These are phyloP conservation scores for Lytechinus pictus DNA, from an alignment of 35 echinoderm and acorn worm species.

Conservation along the genomic window DNA sequence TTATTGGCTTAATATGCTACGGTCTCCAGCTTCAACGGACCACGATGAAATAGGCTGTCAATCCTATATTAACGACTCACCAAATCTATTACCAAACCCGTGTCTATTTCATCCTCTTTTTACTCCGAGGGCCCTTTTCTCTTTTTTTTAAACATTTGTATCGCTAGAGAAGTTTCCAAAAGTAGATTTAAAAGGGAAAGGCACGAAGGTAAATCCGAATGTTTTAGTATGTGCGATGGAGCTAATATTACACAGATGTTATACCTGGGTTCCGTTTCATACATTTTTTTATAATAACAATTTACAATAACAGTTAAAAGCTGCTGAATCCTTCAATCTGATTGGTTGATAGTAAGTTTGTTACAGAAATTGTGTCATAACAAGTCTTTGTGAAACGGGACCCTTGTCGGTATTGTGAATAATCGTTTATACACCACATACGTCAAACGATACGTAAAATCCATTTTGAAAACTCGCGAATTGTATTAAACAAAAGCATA, in stretches of 20 bases:
- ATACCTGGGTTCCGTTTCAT: background rate
- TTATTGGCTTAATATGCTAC: slow-evolving; percentile 19
- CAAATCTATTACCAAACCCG: slow-evolving; percentile 13
- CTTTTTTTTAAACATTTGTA: too few relatives aligned
- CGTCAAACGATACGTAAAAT: background rate
- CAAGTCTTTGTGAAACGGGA: too few relatives aligned
- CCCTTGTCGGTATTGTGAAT: background rate
- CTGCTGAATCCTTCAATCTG: too few relatives aligned
- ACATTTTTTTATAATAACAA: background rate
- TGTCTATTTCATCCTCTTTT: background rate
- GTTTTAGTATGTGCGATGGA: background rate
- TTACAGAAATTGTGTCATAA: too few relatives aligned
- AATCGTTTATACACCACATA: background rate
- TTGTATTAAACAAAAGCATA: background rate
- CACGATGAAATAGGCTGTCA: background rate
- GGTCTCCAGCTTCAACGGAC: background rate
- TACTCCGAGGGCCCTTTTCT: background rate
- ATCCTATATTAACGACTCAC: slow-evolving; percentile 12
- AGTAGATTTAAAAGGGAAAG: background rate
- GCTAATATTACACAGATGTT: background rate
- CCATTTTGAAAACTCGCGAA: background rate
- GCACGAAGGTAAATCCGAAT: too few relatives aligned
- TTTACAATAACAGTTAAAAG: too few relatives aligned
- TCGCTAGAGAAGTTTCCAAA: background rate
- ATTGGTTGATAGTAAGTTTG: too few relatives aligned